Evolutionary conservation across 1,140 invertebrate species (phyloP).

Genomic region (Drosophila melanogaster): Release_6_plus_ISO1_MT NT_033777.3:12183001-12183500

Average conservation of each 20-base stretch:
- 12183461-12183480: slow-evolving; percentile 77
- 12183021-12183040: slow-evolving; percentile 60
- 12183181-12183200: slow-evolving; percentile 84
- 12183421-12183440: background rate
- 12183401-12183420: background rate
- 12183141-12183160: slow-evolving; percentile 71
- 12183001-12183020: slow-evolving; percentile 59
- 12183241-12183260: slow-evolving; percentile 18
- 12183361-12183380: slow-evolving; percentile 67
- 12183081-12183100: slow-evolving; percentile 50
- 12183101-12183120: slow-evolving; percentile 53
- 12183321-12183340: slow-evolving; percentile 70
- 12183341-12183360: slow-evolving; percentile 16
- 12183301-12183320: slow-evolving; percentile 83
- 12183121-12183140: slow-evolving; percentile 11
- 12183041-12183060: slow-evolving; percentile 45
- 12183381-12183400: slow-evolving; percentile 74
- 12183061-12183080: slow-evolving; percentile 62
- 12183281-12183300: slow-evolving; percentile 56
- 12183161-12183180: slow-evolving; percentile 84
- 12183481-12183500: slow-evolving; percentile 59
- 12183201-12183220: slow-evolving; percentile 80
- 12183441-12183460: slow-evolving; percentile 43
- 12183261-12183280: slow-evolving; percentile 30
- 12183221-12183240: slow-evolving; percentile 24